Evolutionary conservation across 2,888 invertebrate species (phyloP).

Genomic region (Augiades crinisus): DNA sequence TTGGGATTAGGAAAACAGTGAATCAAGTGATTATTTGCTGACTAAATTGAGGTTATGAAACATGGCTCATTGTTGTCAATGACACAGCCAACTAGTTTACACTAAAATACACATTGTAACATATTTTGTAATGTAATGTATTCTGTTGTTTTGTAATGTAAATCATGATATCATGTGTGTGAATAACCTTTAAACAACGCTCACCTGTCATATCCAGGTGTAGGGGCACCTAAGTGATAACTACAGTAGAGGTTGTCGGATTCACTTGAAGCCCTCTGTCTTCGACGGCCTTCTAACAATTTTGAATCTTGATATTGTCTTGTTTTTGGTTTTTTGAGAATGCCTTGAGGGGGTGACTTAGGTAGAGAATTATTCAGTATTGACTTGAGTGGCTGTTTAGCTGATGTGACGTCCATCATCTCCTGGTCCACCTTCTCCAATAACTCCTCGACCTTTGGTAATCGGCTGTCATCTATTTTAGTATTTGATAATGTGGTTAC

Average conservation of each 20-base stretch:
- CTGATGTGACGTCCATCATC: conserved; percentile 60
- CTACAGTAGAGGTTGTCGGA: conserved; percentile 67
- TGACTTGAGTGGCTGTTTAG: conserved; percentile 71
- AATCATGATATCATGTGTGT: not conserved
- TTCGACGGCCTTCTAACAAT: conserved; percentile 59
- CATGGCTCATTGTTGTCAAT: conserved; percentile 4
- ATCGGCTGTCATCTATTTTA: conserved; percentile 61
- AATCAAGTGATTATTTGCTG: not conserved
- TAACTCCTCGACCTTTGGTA: conserved; percentile 74
- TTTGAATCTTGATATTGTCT: conserved; percentile 55
- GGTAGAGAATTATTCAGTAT: conserved; percentile 71
- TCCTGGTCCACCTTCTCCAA: conserved; percentile 70
- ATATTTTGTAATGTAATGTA: not conserved
- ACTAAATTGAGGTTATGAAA: conserved; percentile 10
- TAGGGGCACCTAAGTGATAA: conserved; percentile 53
- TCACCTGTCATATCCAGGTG: conserved; percentile 66
- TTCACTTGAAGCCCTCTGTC: conserved; percentile 74
- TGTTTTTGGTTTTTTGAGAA: conserved; percentile 69
- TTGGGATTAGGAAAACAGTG: conserved; percentile 1
- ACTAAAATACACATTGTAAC: not conserved
- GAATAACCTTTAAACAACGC: conserved; percentile 31
- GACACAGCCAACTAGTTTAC: conserved; percentile 11
- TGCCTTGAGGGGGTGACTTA: conserved; percentile 63
- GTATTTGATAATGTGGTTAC: conserved; percentile 66
- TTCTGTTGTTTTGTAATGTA: no score